Conservation (phyloP, 1,140 invertebrate species). For the Rhopalosiphum maidis region DNA sequence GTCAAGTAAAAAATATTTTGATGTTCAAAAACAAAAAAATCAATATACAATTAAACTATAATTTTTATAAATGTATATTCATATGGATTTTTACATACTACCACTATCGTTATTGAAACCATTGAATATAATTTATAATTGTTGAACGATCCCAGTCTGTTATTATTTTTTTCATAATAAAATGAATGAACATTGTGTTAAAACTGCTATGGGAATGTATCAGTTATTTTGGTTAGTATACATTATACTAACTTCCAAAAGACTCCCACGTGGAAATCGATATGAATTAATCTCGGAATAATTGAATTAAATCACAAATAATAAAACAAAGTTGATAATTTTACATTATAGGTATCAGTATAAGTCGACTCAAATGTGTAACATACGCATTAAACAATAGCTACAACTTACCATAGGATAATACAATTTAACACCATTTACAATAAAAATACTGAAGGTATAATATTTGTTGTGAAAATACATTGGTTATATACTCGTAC, state of each 20-base stretch:
- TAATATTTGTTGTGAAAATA: neutral
- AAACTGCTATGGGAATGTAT: neutral
- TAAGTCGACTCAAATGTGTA: neutral
- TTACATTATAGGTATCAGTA: neutral
- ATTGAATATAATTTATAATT: neutral
- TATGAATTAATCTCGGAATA: no score
- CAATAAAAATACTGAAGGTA: neutral
- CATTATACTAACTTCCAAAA: neutral
- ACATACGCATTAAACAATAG: neutral
- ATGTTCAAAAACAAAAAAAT: no score
- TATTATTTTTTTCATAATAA: neutral
- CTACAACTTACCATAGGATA: no score
- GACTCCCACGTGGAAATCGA: conserved; percentile 26
- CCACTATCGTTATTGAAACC: neutral
- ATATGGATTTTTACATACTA: neutral
- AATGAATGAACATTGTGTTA: neutral
- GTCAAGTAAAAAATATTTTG: neutral
- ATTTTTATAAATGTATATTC: no score
- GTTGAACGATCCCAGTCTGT: neutral
- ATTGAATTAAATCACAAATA: neutral
- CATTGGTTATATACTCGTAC: neutral
- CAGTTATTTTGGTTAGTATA: neutral
- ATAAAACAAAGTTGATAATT: neutral
- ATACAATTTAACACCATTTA: neutral
- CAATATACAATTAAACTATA: no score